Evolutionary conservation across 2,888 invertebrate genomes (phyloP).

Genomic region (Drosophila anomelani): DNA sequence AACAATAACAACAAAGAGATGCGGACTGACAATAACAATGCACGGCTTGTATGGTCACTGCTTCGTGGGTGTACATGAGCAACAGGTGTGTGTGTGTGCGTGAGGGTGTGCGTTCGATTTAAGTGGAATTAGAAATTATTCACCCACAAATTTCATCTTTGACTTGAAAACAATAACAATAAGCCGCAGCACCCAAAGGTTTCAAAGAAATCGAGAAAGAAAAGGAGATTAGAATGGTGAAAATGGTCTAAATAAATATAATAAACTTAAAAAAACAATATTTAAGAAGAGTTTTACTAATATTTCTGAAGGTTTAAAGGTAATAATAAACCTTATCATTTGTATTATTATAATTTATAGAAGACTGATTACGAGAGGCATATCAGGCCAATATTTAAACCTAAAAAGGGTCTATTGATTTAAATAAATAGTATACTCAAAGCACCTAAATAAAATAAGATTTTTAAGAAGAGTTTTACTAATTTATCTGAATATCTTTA

Average conservation of each 20-base stretch:
- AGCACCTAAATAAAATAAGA: too few relatives aligned
- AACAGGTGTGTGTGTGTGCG: constrained; percentile 28
- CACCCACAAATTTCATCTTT: constrained; percentile 49
- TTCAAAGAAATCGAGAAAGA: neutral
- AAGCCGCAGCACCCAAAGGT: neutral
- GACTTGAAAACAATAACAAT: constrained; percentile 23
- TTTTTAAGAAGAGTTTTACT: too few relatives aligned
- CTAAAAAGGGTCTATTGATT: neutral
- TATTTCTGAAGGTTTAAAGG: neutral
- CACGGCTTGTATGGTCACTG: constrained; percentile 65
- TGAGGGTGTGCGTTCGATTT: constrained; percentile 26
- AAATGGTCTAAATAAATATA: neutral
- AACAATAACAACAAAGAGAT: constrained; percentile 23
- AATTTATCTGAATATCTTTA: too few relatives aligned
- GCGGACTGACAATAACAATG: constrained; percentile 41
- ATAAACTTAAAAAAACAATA: neutral
- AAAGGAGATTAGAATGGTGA: neutral
- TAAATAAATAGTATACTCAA: too few relatives aligned
- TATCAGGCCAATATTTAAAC: neutral
- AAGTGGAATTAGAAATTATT: constrained; percentile 61
- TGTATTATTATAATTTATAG: neutral
- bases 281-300: neutral
- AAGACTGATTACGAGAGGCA: neutral
- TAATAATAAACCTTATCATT: neutral
- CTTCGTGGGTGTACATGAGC: constrained; percentile 45